Evolutionary conservation across 2,113 vertebrate species (phyloP), one percentile per base, ranked within the genome.

Genomic region (Pteronura brasiliensis): DNA sequence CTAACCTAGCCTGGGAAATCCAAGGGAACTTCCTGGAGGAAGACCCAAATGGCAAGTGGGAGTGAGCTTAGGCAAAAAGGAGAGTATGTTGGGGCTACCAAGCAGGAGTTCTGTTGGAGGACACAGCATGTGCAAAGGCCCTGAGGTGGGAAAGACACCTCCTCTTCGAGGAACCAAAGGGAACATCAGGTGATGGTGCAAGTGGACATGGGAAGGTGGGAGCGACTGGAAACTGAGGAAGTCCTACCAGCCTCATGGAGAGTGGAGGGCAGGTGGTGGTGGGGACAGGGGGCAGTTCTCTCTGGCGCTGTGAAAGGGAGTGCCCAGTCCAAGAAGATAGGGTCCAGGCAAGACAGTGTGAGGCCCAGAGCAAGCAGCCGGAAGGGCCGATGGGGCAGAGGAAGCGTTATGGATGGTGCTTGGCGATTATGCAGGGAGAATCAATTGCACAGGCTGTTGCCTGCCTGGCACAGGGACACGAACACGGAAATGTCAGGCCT

Each of bases 401-500:
- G 98, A 98, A 98, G 99, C 98, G 97, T 98, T 98, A 96, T 98
- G 98, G 99, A 98, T 97, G 98, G 98, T 98, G 98, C 97, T 88
- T 92, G 98, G 97, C 98, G 98, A 98, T 98, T 98, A 98, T 97
- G 99, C 99, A 98, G 98, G 98, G 99, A 99, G 97, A 99, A 99
- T 99, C 96, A 98, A 99, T 99, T 99, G 98, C 98, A 80, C 61
- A 4, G 98, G 98, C 99, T 98, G 97, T 98, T 97, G 99, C 98
- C 98, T 93, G 98, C 96, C 98, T 98, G 99, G 99, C 98, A 98
- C 99, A 96, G 99, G 97, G 98, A 99, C 98, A 98, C 98, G 92
- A 97, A 98, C 98, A 90, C 99, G 27, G 77, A 99, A 99, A 99
- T 99, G 99, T 99, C 99, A 99, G 98, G 98, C 99, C 98, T 99